phyloP scores from a whole-genome alignment of 1,140 invertebrate species.

The Araneus ventricosus region DNA sequence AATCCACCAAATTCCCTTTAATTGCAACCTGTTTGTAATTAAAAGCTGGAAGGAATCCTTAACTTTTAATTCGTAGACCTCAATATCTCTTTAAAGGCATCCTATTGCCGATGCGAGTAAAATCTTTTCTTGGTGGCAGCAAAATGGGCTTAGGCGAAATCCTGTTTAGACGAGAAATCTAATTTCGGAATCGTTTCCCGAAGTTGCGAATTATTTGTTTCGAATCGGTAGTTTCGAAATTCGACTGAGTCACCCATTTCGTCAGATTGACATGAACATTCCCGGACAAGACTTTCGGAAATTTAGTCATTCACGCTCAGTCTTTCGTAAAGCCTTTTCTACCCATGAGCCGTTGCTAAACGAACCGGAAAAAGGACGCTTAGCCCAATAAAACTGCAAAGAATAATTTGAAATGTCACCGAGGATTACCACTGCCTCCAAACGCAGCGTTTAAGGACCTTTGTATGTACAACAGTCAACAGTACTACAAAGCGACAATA shows the following conservation, averaged over 20 bases:
- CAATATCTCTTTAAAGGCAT: too few relatives aligned
- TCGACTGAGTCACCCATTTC: slow-evolving; percentile 19
- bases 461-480: not conserved
- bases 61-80: not conserved
- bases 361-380: slow-evolving; percentile 35
- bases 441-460: too few relatives aligned
- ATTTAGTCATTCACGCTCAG: not conserved
- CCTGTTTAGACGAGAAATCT: slow-evolving; percentile 57
- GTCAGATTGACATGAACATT: slow-evolving; percentile 50
- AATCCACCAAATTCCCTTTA: too few relatives aligned
- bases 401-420: not conserved
- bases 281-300: not conserved
- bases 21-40: too few relatives aligned
- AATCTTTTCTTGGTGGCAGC: slow-evolving; percentile 11
- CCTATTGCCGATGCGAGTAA: not conserved
- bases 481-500: not conserved
- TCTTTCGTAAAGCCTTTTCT: slow-evolving; percentile 31
- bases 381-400: not conserved
- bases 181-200: slow-evolving; percentile 53
- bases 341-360: slow-evolving; percentile 33
- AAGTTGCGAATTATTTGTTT: slow-evolving; percentile 63
- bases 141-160: slow-evolving; percentile 55
- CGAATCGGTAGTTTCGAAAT: slow-evolving; percentile 58
- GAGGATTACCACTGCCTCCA: not conserved
- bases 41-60: too few relatives aligned